phyloP scores from a whole-genome alignment of 1,140 invertebrate species.

The Galendromus occidentalis region DNA sequence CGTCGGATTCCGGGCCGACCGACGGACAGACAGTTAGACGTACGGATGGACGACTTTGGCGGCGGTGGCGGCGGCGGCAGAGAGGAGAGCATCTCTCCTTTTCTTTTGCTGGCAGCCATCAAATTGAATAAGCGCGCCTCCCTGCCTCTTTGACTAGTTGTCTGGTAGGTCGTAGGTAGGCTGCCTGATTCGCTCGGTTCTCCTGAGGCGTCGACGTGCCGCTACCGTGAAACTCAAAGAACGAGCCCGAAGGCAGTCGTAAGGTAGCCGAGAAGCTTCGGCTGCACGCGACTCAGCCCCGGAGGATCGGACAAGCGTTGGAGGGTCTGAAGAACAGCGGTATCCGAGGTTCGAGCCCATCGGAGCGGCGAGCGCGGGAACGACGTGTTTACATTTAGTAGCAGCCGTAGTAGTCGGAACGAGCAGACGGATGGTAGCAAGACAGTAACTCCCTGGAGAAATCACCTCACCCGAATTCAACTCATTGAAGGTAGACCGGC shows the following conservation, averaged over 20 bases:
- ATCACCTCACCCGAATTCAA: constrained; percentile 9
- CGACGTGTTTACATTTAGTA: constrained; percentile 7
- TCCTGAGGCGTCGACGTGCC: background rate
- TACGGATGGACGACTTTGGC: too few relatives aligned
- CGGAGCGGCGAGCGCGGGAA: background rate
- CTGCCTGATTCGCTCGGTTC: background rate
- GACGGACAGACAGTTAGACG: background rate
- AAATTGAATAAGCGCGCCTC: background rate
- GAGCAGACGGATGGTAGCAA: background rate
- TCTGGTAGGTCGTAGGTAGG: background rate
- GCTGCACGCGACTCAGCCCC: background rate
- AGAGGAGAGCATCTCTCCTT: background rate
- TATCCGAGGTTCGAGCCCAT: background rate
- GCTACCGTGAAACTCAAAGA: background rate
- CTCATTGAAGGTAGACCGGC: background rate
- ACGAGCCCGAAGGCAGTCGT: background rate
- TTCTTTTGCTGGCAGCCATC: background rate
- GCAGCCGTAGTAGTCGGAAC: background rate
- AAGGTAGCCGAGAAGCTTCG: too few relatives aligned
- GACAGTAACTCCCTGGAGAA: constrained; percentile 5
- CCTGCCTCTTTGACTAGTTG: background rate
- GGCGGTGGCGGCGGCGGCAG: background rate
- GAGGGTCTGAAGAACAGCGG: background rate
- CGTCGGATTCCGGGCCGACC: background rate
- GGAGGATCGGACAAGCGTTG: background rate